A percentile compares a stretch with the other conserved stretches of the same genome.
Conservation (phyloP, 2,888 invertebrate genomes). For the Cephus sareptanus region DNA sequence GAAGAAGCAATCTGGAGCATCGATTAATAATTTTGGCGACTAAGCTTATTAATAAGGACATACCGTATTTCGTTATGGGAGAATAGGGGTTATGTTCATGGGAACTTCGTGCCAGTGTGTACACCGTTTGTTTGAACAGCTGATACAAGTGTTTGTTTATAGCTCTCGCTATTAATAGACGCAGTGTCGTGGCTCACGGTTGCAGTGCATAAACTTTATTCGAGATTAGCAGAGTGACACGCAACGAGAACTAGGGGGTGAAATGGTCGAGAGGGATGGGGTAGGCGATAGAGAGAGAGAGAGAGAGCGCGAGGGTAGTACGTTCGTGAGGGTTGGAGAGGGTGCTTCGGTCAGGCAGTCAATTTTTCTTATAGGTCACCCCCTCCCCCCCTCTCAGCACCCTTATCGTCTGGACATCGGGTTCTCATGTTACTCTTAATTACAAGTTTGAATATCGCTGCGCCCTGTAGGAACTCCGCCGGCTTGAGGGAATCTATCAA, state of each 20-base stretch:
- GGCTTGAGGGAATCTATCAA: neutral
- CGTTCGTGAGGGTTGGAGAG: constrained; percentile 12
- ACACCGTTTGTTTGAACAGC: constrained; percentile 44
- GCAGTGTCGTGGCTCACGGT: constrained; percentile 41
- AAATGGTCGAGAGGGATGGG: constrained; percentile 12
- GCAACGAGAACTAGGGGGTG: constrained; percentile 34
- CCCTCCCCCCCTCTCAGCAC: neutral
- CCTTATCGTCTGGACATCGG: constrained; percentile 51
- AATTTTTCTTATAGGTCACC: constrained; percentile 60
- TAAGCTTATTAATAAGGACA: neutral
- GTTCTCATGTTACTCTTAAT: constrained; percentile 59
- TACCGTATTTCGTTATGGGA: neutral
- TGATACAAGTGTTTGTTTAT: constrained; percentile 42
- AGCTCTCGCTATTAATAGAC: constrained; percentile 49
- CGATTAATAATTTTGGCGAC: neutral
- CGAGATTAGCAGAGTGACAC: constrained; percentile 54
- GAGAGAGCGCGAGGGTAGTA: constrained; percentile 17
- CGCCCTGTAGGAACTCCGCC: constrained; percentile 35
- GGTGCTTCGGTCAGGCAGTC: constrained; percentile 43
- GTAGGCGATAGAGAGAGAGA: constrained; percentile 24
- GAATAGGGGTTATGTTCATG: constrained; percentile 35
- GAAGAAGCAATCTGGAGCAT: neutral
- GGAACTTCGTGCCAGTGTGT: neutral
- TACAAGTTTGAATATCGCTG: constrained; percentile 52
- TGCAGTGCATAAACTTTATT: constrained; percentile 58